Base-by-base conservation (phyloP, 2,888 invertebrate species). In the Sarcophaga rosellei region DNA sequence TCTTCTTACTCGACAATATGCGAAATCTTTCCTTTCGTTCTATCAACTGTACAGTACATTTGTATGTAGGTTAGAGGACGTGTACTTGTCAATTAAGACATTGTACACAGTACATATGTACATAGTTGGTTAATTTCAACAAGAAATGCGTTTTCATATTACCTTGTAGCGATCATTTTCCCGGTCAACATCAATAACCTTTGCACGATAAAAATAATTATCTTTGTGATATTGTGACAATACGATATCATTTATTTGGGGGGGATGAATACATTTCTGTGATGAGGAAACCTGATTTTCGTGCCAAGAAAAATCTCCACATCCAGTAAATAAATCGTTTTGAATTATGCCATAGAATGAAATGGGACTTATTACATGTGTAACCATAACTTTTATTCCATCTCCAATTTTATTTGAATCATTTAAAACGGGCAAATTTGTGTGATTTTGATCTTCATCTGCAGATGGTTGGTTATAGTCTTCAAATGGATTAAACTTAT, bases 151-250 rank as follows among this genome's bases (percentile, higher is more conserved):
- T 15, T 53, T 53, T 17, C 53, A 35, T 15, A 8, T 79, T 82
- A 85, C 85, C 66, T 74, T 45, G 21, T 80, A 87, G 0, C 74
- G 59, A 57, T 82, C n/a, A 12, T 44, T 45, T 23, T 63, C 25
- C 11, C 35, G n/a, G 25, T 84, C 74, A 10, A 78, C 68, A 23
- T 75, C 66, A 45, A 88, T 45, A 21, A 89, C 63, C 73, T 81
- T 85, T 4, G 88, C 89, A 4, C 89, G 88, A 87, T 89, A 89
- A 89, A 88, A 89, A 69, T 86, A 84, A 17, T 76, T 73, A 68
- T 89, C 89, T 74, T 86, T 85, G 3, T 47, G 72, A 69, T 88
- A 88, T 59, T 87, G 87, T 0, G 88, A 87, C 25, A 89, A 79
- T 20, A 89, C 65, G 21, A 89, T 57, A 12, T 88, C 88, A 63